A percentile compares a stretch with the other conserved stretches of the same genome.
Evolutionary conservation across 2,113 vertebrate species (phyloP).

Genomic region (Psilopogon haemacephalus): DNA sequence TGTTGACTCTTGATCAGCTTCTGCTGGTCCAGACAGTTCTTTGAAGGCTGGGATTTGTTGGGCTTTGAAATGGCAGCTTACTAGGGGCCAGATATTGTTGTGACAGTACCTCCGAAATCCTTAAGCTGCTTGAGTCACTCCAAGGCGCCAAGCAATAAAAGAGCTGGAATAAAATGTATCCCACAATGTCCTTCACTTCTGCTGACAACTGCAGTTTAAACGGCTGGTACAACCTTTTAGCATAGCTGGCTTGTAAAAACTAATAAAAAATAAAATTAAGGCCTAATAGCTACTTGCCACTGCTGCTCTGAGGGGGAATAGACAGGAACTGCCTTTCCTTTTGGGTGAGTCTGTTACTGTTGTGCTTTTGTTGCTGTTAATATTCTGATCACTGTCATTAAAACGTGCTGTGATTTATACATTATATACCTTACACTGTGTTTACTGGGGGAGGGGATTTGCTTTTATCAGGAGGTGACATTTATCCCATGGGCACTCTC

Average conservation of each 20-base stretch:
- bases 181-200: slow-evolving; percentile 44
- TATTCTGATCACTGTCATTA: background rate
- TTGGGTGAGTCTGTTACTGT: background rate
- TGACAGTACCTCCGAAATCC: background rate
- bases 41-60: background rate
- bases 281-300: background rate
- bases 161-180: slow-evolving; percentile 14
- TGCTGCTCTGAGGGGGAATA: background rate
- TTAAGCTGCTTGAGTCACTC: background rate
- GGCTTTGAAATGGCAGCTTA: background rate
- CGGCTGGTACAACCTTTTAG: slow-evolving; percentile 31
- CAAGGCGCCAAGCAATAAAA: slow-evolving; percentile 21
- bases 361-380: background rate
- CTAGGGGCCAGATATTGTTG: background rate
- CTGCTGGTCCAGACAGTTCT: background rate
- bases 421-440: fast-evolving
- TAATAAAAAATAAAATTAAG: slow-evolving; percentile 16
- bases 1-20: background rate
- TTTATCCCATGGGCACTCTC: background rate
- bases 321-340: background rate
- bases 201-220: slow-evolving; percentile 43
- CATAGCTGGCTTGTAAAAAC: slow-evolving; percentile 13
- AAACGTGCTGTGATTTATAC: background rate
- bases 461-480: background rate
- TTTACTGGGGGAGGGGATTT: background rate